phyloP scores from a whole-genome alignment of 2,797 vertebrate genomes.

The Dromococcyx pavoninus region DNA sequence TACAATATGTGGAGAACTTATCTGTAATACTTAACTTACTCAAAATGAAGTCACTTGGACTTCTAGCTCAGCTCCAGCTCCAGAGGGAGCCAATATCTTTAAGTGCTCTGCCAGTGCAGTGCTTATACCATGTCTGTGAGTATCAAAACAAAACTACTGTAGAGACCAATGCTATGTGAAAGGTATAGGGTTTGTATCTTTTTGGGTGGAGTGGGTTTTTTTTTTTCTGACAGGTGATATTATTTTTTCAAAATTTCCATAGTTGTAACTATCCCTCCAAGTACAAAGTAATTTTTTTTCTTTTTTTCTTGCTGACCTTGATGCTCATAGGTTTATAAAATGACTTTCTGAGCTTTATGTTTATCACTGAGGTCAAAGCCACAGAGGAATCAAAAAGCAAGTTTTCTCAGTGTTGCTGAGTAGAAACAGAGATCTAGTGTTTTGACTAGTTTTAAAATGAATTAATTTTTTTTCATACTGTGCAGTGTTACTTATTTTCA shows the following conservation, averaged over 20 bases:
- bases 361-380: not conserved
- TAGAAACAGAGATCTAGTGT: not conserved
- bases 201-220: accelerated
- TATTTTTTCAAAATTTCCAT: not conserved
- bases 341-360: not conserved
- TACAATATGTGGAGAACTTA: not conserved
- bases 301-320: not conserved
- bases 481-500: not conserved
- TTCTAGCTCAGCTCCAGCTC: not conserved
- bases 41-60: not conserved
- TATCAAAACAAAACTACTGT: not conserved
- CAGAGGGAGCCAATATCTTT: not conserved
- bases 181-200: not conserved
- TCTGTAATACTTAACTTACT: not conserved
- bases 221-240: not conserved
- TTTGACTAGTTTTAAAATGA: not conserved
- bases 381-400: not conserved
- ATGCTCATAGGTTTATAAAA: not conserved
- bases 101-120: not conserved
- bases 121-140: not conserved
- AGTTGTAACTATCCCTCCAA: not conserved
- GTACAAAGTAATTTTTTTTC: not conserved
- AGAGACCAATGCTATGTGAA: not conserved
- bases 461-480: not conserved
- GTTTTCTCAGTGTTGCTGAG: not conserved